Base-by-base conservation (phyloP, 2,113 vertebrate species). In the Platichthys stellatus region DNA sequence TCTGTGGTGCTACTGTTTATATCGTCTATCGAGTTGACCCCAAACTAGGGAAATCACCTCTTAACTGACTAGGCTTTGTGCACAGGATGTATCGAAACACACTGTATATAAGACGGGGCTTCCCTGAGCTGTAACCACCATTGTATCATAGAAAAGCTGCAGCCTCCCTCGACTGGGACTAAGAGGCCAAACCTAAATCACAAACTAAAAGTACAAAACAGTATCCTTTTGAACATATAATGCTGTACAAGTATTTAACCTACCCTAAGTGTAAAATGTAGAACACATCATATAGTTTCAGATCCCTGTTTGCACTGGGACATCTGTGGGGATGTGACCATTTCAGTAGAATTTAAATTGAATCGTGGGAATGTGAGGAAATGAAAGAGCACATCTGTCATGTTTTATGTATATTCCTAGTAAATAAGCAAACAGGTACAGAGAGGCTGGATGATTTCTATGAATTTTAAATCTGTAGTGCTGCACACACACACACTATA, bases 381-480 rank as follows among this genome's bases (percentile, higher is more conserved):
- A 80, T 59, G 31, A 70, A 84, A 87, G 76, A 24, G 47, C 26
- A 9, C 24, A n/a, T 80, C 58, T 69, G 75, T 84, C 81, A 90
- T 90, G 81, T 88, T 91, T 92, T 89, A 91, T 91, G 86, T 81
- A 91, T 88, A 60, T 43, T 76, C 0, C 18, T 58, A 74, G 73
- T 81, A 86, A 90, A 89, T 82, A 89, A 90, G 81, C 76, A 91
- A 90, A 91, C 83, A 69, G 77, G 64, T 74, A 69, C 63, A 78
- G 75, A 80, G 86, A 78, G 82, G 82, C 78, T 83, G 81, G 69
- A 57, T 68, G 73, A 83, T 84, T 87, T 89, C 83, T 72, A 90
- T 92, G 86, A 89, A 92, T 92, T 88, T 89, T 86, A 89, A 92
- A 89, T 86, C 40, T 72, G 38, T 38, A 13, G 24, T n/a, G 0